Evolutionary conservation across 2,113 vertebrate species (phyloP), one percentile per base, ranked within the genome.

Genomic region (Chauna torquata): DNA sequence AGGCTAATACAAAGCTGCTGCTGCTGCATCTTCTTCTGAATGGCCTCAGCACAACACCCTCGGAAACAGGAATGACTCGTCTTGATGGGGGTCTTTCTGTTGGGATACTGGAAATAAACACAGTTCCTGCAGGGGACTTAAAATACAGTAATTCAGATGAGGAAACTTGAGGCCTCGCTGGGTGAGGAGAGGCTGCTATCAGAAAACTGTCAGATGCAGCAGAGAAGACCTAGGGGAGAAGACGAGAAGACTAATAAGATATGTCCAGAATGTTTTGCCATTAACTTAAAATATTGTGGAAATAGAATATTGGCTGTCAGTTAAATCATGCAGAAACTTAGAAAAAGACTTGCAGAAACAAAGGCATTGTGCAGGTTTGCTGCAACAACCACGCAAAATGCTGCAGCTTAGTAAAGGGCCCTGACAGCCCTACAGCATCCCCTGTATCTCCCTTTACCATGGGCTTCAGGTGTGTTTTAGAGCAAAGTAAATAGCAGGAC

Each of bases 1-100:
- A 92, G 70, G 58, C 62, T 95, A 88, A 95, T 86, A 57, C 49
- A 78, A 65, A 88, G 79, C 82, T 94, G 78, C 75, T 94, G 69
- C 76, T 91, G 69, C 47, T 78, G 94, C 83, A 83, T 92, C 68
- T 91, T 90, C 94, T 90, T 97, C 92, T 94, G 47, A 87, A 54
- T 40, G 55, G 91, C 92, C 89, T 97, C 91, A 92, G 85, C 92
- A 75, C 61, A 91, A 65, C 77, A 74, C 92, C 88, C 86, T 92
- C 97, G 89, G 86, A 84, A 94, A 75, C 61, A 71, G 91, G 24
- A 95, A 93, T 98, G 96, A 98, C 91, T 98, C 96, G 97, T 97
- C 93, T 52, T 93, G 71, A 91, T 96, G 93, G 95, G 94, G 96
- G 96, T 97, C 94, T 97, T 97, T 86, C 89, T 96, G 83, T 94